phyloP scores from a whole-genome alignment of 2,888 invertebrate genomes.

The Meiosimyza decipiens region DNA sequence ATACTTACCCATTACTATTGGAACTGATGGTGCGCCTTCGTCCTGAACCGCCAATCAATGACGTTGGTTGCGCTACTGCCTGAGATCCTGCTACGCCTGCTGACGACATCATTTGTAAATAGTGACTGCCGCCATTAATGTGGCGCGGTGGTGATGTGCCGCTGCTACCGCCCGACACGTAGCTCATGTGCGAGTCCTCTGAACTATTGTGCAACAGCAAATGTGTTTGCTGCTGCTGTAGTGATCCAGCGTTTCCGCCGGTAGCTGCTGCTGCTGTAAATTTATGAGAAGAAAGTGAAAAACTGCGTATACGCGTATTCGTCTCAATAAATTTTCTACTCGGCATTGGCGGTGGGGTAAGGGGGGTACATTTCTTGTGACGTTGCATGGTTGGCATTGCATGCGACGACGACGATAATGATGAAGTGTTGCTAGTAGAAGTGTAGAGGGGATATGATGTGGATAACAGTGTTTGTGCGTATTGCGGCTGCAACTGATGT shows the following conservation, averaged over 20 bases:
- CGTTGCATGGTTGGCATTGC: conserved; percentile 43
- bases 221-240: background rate
- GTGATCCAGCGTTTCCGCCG: conserved; percentile 41
- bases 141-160: conserved; percentile 46
- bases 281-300: conserved; percentile 66
- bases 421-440: conserved; percentile 29
- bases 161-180: conserved; percentile 32
- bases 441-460: conserved; percentile 23
- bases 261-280: conserved; percentile 51
- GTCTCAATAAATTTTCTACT: conserved; percentile 61
- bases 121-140: conserved; percentile 46
- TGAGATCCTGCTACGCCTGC: conserved; percentile 52
- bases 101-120: conserved; percentile 56
- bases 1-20: conserved; percentile 66
- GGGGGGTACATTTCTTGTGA: conserved; percentile 54
- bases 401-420: background rate
- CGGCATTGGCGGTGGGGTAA: conserved; percentile 64
- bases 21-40: conserved; percentile 66
- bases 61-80: conserved; percentile 42
- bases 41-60: conserved; percentile 48
- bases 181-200: conserved; percentile 33
- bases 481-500: conserved; percentile 34
- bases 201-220: conserved; percentile 14
- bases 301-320: conserved; percentile 61
- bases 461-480: background rate